Evolutionary conservation across 1,140 invertebrate species (phyloP).

Genomic region (Lepidostoma basale): DNA sequence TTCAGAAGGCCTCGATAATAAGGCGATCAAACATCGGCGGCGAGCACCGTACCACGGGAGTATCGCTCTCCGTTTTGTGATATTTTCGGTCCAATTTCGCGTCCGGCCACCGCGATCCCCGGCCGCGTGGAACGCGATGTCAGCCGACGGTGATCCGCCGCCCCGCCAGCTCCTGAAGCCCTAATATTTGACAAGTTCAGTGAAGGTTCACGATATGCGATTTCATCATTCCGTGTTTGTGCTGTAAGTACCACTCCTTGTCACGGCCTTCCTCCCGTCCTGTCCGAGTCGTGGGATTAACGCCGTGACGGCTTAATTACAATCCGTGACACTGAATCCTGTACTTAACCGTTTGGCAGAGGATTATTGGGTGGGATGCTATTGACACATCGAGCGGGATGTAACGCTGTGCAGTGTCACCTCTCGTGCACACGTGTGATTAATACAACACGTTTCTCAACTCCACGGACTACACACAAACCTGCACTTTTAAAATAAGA

Average conservation of each 20-base stretch:
- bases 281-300: neutral
- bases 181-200: neutral
- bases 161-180: neutral
- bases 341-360: too few relatives aligned
- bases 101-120: neutral
- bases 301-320: neutral
- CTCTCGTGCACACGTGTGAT: too few relatives aligned
- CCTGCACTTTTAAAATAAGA: too few relatives aligned
- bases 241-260: constrained; percentile 26
- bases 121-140: constrained; percentile 6
- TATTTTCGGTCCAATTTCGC: neutral
- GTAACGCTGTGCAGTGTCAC: too few relatives aligned
- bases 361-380: too few relatives aligned
- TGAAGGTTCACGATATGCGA: constrained; percentile 24
- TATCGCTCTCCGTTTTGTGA: neutral
- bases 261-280: neutral
- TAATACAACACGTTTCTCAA: too few relatives aligned
- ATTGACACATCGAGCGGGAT: too few relatives aligned
- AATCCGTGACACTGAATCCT: neutral
- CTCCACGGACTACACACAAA: too few relatives aligned
- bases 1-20: neutral
- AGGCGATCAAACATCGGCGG: neutral
- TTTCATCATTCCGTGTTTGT: constrained; percentile 23
- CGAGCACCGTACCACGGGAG: neutral
- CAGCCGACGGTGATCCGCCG: constrained; percentile 5